Evolutionary conservation across 2,888 invertebrate species (phyloP).

Genomic region (Dasypolia templi): DNA sequence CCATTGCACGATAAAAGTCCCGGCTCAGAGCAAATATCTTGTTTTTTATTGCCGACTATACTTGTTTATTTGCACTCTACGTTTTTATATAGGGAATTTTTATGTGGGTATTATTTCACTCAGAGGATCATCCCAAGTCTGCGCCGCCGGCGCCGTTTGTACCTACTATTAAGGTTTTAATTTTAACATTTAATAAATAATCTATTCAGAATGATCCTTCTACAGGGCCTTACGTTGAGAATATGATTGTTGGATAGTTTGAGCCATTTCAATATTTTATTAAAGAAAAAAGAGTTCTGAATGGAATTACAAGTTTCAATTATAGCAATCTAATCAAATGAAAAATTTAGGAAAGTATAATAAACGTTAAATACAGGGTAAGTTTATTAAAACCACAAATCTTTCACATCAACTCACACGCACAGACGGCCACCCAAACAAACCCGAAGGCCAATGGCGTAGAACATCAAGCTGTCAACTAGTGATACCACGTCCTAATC

Average conservation of each 20-base stretch:
- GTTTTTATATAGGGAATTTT: conserved; percentile 52
- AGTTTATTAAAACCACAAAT: no score
- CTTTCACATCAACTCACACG: no score
- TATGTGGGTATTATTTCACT: conserved; percentile 57
- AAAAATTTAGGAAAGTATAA: background rate
- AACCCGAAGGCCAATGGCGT: no score
- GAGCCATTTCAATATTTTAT: conserved; percentile 27
- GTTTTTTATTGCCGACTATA: conserved; percentile 67
- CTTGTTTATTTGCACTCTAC: conserved; percentile 55
- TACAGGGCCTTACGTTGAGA: conserved; percentile 9
- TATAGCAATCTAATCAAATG: background rate
- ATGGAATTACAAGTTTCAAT: conserved; percentile 4
- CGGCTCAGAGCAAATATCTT: conserved; percentile 58
- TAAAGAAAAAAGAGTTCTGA: conserved; percentile 15
- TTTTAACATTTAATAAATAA: conserved; percentile 54
- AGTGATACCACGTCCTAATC: background rate
- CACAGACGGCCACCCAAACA: background rate
- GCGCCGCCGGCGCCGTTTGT: conserved; percentile 50
- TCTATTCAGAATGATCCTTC: conserved; percentile 30
- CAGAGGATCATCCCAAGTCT: conserved; percentile 37
- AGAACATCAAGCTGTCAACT: background rate
- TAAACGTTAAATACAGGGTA: no score
- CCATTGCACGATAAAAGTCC: conserved; percentile 61
- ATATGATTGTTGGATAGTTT: conserved; percentile 17
- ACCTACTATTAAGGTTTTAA: conserved; percentile 30